Conservation (phyloP, 2,888 invertebrate species). For the Machimus atricapillus region DNA sequence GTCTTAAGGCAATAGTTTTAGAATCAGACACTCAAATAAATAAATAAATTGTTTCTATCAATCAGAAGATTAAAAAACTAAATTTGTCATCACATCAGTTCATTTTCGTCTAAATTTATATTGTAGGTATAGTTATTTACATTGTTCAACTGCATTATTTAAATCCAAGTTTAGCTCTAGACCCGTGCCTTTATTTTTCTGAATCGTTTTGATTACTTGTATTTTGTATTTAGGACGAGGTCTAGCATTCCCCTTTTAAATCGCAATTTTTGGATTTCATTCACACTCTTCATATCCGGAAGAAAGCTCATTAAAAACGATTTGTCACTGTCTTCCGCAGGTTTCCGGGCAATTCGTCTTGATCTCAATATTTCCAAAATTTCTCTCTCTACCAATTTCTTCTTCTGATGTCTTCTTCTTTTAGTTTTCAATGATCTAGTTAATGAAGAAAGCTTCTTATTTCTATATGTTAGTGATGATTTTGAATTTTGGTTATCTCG, state of each 20-base stretch:
- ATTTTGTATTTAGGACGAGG: background rate
- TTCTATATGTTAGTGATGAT: background rate
- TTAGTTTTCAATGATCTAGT: background rate
- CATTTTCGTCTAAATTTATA: too few species aligned
- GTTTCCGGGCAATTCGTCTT: background rate
- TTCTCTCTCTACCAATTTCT: background rate
- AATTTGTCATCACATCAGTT: too few species aligned
- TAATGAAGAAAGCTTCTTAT: background rate
- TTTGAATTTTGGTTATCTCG: background rate
- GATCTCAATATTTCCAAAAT: background rate
- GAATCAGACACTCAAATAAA: too few species aligned
- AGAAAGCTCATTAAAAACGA: background rate
- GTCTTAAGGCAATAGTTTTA: too few species aligned
- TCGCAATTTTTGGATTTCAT: background rate
- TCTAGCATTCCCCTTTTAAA: background rate
- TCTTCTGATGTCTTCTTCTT: background rate
- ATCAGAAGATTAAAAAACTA: too few species aligned
- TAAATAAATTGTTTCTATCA: too few species aligned
- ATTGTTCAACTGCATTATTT: too few species aligned
- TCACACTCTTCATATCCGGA: background rate
- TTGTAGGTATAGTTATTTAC: too few species aligned
- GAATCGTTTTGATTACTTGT: background rate
- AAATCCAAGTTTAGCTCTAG: too few species aligned
- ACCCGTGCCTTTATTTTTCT: too few species aligned
- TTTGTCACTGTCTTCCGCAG: background rate